Conservation (phyloP, 2,797 vertebrate species). For the Ammospiza maritima region DNA sequence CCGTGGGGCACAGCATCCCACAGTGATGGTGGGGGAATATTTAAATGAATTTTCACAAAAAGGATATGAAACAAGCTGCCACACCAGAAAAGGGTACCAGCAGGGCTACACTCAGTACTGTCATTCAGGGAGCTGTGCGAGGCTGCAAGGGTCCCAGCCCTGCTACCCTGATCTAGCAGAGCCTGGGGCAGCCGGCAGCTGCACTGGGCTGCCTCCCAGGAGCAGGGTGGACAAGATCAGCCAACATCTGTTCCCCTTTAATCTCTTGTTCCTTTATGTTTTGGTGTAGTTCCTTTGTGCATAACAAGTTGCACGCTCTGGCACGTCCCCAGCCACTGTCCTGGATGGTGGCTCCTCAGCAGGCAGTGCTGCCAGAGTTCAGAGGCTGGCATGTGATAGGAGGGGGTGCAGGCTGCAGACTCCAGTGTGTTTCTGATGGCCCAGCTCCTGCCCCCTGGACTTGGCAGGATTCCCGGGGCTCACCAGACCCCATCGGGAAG, state of each 20-base stretch:
- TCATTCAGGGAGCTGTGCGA: neutral
- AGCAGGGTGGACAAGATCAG: conserved; percentile 28
- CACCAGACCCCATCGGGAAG: neutral
- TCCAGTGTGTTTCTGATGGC: neutral
- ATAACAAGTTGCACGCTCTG: conserved; percentile 11
- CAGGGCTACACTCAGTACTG: neutral
- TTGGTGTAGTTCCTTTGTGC: neutral
- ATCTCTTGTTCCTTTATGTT: conserved; percentile 54
- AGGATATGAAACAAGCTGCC: neutral
- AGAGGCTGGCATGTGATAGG: accelerated
- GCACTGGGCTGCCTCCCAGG: conserved; percentile 4
- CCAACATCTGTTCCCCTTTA: conserved; percentile 62
- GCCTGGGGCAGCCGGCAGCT: conserved; percentile 20
- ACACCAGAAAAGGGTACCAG: neutral
- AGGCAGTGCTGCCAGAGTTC: neutral
- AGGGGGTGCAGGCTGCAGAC: neutral
- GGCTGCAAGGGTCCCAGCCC: neutral
- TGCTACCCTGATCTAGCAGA: neutral
- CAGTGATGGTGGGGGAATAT: neutral
- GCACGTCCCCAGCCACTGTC: neutral
- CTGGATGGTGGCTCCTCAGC: neutral
- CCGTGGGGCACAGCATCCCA: neutral
- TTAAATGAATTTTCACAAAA: neutral
- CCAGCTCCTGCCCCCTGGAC: neutral
- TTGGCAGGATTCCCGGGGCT: neutral